Percentiles rank a stretch among this genome's conserved stretches.
phyloP scores from a whole-genome alignment of 53 echinoderm and acorn worm genomes.

The Temnopleurus reevesii region DNA sequence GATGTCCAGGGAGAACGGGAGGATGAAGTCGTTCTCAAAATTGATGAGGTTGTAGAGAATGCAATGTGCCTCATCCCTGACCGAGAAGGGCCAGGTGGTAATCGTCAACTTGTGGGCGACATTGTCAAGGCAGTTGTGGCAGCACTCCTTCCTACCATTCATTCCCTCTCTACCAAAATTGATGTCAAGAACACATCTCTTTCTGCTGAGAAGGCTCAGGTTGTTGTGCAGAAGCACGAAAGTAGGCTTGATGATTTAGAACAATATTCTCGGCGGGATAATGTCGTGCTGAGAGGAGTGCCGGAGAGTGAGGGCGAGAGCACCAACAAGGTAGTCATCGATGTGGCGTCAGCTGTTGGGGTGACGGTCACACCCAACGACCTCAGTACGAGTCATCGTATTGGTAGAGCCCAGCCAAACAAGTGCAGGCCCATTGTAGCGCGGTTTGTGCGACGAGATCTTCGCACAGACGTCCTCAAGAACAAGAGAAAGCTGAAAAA shows the following conservation, averaged over 20 bases:
- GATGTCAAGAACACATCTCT: no score
- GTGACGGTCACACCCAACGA: background rate
- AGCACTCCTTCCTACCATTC: background rate
- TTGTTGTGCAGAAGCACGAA: conserved; percentile 2
- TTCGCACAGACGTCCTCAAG: background rate
- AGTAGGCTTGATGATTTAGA: background rate
- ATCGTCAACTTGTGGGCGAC: background rate
- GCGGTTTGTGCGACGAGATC: conserved; percentile 25
- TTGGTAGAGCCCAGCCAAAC: conserved; percentile 36
- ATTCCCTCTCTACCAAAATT: no score
- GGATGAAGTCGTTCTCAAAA: background rate
- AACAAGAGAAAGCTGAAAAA: conserved; percentile 10
- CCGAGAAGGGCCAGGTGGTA: background rate
- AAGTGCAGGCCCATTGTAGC: conserved; percentile 20
- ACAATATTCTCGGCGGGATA: conserved; percentile 38
- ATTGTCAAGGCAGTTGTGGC: background rate
- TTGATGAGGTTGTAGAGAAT: background rate
- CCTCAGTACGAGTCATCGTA: conserved; percentile 13
- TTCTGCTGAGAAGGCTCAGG: conserved; percentile 4
- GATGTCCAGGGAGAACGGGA: background rate
- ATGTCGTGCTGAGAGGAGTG: conserved; percentile 37
- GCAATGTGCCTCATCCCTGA: background rate
- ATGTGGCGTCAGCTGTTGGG: background rate
- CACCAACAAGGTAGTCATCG: background rate
- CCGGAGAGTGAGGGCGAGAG: background rate